phyloP scores from a whole-genome alignment of 2,797 vertebrate genomes.

The Danio tinwini region DNA sequence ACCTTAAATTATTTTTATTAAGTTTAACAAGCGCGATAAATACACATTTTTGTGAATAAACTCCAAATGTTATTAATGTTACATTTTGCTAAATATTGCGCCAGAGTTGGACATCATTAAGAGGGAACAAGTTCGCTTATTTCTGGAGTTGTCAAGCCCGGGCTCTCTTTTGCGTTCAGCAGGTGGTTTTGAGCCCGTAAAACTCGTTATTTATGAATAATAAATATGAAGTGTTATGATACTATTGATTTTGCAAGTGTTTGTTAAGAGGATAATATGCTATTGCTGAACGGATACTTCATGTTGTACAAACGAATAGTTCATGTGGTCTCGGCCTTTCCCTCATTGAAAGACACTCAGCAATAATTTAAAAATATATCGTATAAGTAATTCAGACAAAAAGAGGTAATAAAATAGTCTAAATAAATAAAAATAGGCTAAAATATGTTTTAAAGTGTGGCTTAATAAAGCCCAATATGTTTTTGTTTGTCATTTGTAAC shows the following conservation, averaged over 20 bases:
- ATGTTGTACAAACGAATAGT: slow-evolving; percentile 65
- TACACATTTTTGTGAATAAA: background rate
- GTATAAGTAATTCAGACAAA: background rate
- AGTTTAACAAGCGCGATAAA: background rate
- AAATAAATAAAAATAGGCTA: background rate
- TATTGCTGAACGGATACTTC: slow-evolving; percentile 56
- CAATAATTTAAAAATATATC: background rate
- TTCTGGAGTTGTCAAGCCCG: slow-evolving; percentile 33
- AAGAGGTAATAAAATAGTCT: background rate
- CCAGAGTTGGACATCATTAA: background rate
- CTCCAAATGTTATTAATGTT: background rate
- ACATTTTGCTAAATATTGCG: background rate
- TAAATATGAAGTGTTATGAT: slow-evolving; percentile 81
- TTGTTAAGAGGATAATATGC: slow-evolving; percentile 76
- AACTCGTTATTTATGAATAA: slow-evolving; percentile 82
- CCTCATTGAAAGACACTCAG: slow-evolving; percentile 54
- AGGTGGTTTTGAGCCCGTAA: slow-evolving; percentile 72
- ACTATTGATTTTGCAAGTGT: slow-evolving; percentile 79
- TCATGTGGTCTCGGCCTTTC: slow-evolving; percentile 54
- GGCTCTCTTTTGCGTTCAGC: slow-evolving; percentile 60
- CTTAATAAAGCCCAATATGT: background rate
- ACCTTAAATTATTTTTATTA: no score
- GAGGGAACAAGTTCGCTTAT: background rate
- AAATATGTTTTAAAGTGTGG: background rate
- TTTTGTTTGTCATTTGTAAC: background rate